Evolutionary conservation across 2,113 vertebrate genomes (phyloP).

Genomic region (Pachypanchax playfairii): DNA sequence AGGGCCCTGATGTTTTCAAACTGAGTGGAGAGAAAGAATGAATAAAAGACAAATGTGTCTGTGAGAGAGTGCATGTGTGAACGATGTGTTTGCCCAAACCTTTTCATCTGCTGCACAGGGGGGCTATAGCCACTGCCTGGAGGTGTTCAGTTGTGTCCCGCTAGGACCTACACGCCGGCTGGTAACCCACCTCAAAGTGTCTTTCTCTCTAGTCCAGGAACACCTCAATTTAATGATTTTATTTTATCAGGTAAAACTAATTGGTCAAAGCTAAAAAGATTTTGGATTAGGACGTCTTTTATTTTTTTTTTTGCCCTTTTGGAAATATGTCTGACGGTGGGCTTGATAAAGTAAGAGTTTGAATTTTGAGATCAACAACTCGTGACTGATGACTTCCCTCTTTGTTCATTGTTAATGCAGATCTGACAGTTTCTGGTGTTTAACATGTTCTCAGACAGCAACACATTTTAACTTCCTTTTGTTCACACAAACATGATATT

Average conservation of each 20-base stretch:
- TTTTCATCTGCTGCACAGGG: constrained; percentile 89
- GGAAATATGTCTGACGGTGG: constrained; percentile 23
- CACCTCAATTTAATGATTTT: constrained; percentile 56
- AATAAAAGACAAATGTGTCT: constrained; percentile 66
- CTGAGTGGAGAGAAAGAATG: constrained; percentile 65
- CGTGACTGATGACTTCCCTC: constrained; percentile 28
- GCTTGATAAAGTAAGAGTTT: constrained; percentile 75
- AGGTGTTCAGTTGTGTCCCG: constrained; percentile 86
- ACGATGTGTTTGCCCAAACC: constrained; percentile 89
- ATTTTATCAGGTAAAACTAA: constrained; percentile 47
- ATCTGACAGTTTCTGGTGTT: constrained; percentile 2
- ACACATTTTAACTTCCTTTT: constrained; percentile 25
- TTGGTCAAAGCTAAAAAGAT: constrained; percentile 27
- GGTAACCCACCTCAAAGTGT: constrained; percentile 88
- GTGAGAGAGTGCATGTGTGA: constrained; percentile 80
- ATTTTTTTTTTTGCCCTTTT: constrained; percentile 3
- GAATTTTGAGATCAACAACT: constrained; percentile 72
- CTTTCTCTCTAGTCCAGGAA: constrained; percentile 82
- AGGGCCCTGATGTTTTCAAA: constrained; percentile 67
- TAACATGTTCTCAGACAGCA: constrained; percentile 25
- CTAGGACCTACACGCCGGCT: constrained; percentile 83
- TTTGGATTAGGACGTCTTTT: constrained; percentile 1
- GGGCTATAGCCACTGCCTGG: constrained; percentile 89
- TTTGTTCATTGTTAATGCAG: constrained; percentile 35
- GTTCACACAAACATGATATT: fast-evolving